A percentile compares a stretch with the other conserved stretches of the same genome.
Evolutionary conservation across 1,140 invertebrate species (phyloP).

Genomic region (Caenorhabditis brenneri): DNA sequence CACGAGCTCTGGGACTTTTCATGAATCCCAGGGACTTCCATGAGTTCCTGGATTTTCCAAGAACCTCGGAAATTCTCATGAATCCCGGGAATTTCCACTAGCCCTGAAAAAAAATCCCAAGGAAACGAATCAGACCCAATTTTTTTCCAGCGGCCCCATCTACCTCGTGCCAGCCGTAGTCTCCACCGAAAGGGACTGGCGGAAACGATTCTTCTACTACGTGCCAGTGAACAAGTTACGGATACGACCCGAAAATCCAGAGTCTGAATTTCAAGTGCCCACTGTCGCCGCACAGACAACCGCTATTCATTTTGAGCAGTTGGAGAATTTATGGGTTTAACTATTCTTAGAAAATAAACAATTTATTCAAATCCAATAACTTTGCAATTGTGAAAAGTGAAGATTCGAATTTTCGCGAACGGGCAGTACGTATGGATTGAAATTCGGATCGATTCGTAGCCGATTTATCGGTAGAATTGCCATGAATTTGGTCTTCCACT

Average conservation of each 20-base stretch:
- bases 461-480: neutral
- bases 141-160: slow-evolving; percentile 15
- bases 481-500: neutral
- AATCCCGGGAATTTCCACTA: neutral
- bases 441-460: neutral
- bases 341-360: neutral
- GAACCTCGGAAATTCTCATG: too few species aligned
- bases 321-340: too few species aligned
- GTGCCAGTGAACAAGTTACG: neutral
- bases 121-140: too few species aligned
- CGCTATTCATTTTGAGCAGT: too few species aligned
- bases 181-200: neutral
- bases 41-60: too few species aligned
- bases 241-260: neutral
- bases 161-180: neutral
- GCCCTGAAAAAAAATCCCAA: neutral
- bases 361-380: neutral
- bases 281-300: too few species aligned
- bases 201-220: neutral
- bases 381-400: slow-evolving; percentile 11
- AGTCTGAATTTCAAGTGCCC: too few species aligned
- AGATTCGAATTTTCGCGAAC: neutral
- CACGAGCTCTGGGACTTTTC: too few species aligned
- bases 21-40: too few species aligned
- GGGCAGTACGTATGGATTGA: neutral